These are phyloP conservation scores for Trichomalopsis sarcophagae DNA, from an alignment of 1,140 invertebrate genomes.

Conservation along the genomic window DNA sequence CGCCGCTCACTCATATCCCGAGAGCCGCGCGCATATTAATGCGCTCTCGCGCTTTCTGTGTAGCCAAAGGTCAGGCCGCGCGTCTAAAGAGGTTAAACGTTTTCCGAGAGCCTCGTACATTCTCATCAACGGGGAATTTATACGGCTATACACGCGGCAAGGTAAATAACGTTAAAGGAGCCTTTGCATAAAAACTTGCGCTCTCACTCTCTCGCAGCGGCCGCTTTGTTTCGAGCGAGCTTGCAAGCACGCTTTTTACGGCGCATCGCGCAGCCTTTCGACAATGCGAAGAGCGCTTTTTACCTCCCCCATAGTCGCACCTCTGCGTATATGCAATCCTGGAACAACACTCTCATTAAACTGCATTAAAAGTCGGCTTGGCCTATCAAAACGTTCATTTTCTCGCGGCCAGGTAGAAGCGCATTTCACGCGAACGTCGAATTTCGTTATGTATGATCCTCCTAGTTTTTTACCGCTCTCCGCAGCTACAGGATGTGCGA, in stretches of 20 bases:
- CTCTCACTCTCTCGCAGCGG: not conserved
- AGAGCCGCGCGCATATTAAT: slow-evolving; percentile 16
- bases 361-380: slow-evolving; percentile 23
- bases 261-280: not conserved
- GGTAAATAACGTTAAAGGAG: slow-evolving; percentile 35
- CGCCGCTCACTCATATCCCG: not conserved
- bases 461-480: not conserved
- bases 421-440: not conserved
- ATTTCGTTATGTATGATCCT: not conserved
- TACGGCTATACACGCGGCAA: slow-evolving; percentile 10
- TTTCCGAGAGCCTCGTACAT: slow-evolving; percentile 30
- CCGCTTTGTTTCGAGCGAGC: not conserved
- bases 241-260: not conserved
- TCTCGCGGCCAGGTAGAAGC: not conserved
- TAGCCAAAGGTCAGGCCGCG: not conserved
- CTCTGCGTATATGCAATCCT: not conserved
- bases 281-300: not conserved
- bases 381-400: slow-evolving; percentile 44
- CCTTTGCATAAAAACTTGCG: slow-evolving; percentile 33
- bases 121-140: slow-evolving; percentile 44
- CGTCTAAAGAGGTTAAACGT: slow-evolving; percentile 38
- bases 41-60: too few species aligned
- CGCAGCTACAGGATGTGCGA: not conserved
- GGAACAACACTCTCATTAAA: slow-evolving; percentile 38
- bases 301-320: not conserved